These are phyloP conservation scores for Myoxocephalus aenaeus DNA, from an alignment of 2,797 vertebrate species.

Conservation along the genomic window DNA sequence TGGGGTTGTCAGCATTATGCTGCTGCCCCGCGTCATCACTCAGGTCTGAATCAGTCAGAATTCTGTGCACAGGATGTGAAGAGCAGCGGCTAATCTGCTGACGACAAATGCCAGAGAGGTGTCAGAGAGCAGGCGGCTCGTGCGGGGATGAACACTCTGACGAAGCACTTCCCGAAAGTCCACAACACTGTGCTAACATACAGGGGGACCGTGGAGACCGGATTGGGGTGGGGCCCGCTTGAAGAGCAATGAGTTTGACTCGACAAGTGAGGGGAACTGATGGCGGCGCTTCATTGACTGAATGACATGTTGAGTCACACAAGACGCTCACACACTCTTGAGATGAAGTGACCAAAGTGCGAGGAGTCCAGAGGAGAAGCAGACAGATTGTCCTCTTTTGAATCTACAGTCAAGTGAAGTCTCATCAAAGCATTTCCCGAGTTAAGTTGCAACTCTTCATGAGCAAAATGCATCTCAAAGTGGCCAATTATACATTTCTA, in stretches of 20 bases:
- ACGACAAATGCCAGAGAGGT: constrained; percentile 54
- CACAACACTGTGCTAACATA: constrained; percentile 75
- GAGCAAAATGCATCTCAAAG: neutral
- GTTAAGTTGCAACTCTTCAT: neutral
- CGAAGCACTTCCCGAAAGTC: constrained; percentile 66
- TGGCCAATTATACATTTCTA: neutral
- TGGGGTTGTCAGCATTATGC: constrained; percentile 59
- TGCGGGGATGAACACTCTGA: constrained; percentile 43
- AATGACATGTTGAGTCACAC: constrained; percentile 57
- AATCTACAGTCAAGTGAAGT: neutral
- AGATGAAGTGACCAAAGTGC: constrained; percentile 41
- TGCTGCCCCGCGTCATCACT: constrained; percentile 33
- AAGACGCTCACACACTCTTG: constrained; percentile 33
- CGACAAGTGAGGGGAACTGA: constrained; percentile 35
- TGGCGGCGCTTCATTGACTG: constrained; percentile 24
- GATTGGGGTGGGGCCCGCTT: constrained; percentile 42
- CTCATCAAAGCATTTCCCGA: neutral
- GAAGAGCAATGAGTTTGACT: constrained; percentile 32
- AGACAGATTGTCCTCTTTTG: neutral
- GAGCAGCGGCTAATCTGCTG: constrained; percentile 55
- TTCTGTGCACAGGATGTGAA: constrained; percentile 76
- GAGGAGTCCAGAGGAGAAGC: constrained; percentile 14
- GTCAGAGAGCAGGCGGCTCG: constrained; percentile 7
- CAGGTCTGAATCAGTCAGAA: constrained; percentile 62
- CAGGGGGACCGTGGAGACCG: constrained; percentile 67